Percentiles rank a stretch among this genome's conserved stretches.
Evolutionary conservation across 2,888 invertebrate species (phyloP).

Genomic region (Tipula helvola): DNA sequence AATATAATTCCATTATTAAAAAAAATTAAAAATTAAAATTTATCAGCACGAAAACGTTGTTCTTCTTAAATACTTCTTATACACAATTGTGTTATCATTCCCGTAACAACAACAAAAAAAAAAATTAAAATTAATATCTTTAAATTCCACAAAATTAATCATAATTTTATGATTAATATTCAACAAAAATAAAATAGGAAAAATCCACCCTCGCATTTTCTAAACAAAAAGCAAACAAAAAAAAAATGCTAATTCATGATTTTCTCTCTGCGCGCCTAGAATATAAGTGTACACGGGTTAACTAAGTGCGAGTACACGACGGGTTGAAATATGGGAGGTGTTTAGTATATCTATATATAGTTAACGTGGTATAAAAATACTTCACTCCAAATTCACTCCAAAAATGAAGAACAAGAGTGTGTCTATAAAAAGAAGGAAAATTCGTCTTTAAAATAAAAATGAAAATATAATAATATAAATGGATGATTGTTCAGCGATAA

Average conservation of each 20-base stretch:
- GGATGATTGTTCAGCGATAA: conserved; percentile 4
- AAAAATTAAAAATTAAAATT: neutral
- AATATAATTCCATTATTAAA: neutral
- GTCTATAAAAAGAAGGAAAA: neutral
- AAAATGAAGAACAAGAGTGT: neutral
- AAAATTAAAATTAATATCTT: neutral
- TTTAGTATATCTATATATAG: neutral
- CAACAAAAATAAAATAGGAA: neutral
- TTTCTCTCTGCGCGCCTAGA: neutral
- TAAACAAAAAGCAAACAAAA: neutral
- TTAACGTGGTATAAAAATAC: neutral
- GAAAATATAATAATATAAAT: neutral
- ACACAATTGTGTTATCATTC: neutral
- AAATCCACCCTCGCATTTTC: neutral
- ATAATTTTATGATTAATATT: conserved; percentile 4
- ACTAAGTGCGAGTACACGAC: neutral
- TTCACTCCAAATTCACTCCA: neutral
- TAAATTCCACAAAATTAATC: neutral
- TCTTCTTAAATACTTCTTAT: conserved; percentile 4
- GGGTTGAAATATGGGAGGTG: neutral
- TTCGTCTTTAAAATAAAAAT: neutral
- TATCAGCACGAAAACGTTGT: neutral
- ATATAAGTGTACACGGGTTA: neutral
- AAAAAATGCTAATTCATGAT: neutral
- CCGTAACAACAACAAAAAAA: neutral